Evolutionary conservation across 2,113 vertebrate genomes (phyloP), one percentile per base, ranked within the genome.

Genomic region (Colaptes auratus): DNA sequence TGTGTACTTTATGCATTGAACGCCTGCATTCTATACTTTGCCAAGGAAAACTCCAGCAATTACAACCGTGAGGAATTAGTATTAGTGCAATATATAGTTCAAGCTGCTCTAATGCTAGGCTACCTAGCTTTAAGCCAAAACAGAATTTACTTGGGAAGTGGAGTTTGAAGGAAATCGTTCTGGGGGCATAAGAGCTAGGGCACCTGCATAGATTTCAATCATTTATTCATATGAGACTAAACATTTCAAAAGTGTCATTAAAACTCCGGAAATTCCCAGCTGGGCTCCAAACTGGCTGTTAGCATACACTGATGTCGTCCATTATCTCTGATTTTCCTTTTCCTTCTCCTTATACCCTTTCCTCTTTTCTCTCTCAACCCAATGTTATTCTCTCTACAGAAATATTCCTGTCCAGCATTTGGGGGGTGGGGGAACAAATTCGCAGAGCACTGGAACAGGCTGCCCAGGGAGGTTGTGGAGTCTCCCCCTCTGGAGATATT

Each of bases 11-110:
- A 65, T 59, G n/a, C 74, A 95, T 95, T 93, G 90, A 93, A 94
- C 65, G 25, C 55, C 78, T 23, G 25, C 55, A 88, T 90, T 86
- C 95, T 74, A 65, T 81, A 72, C 25, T 81, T 83, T 88, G 70
- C 85, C 91, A 96, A 84, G 53, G 80, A 88, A 94, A 94, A 95
- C 55, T 90, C 78, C n/a, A 83, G 86, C 39, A 64, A 42, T 42
- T 86, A 84, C 53, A 95, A 55, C 21, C 56, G 46, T 33, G 46
- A 89, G 55, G 61, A 91, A 53, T 75, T 82, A 70, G 48, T 35
- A 74, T 36, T 65, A 71, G 28, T 31, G 28, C 19, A 78, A 15
- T 39, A 39, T 39, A 39, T 4, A 64, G 14, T 31, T 61, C 28
- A 92, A 78, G 61, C 42, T 90, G 44, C 33, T 89, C 15, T 61